Evolutionary conservation across 2,888 invertebrate species (phyloP).

Genomic region (Eretmocerus hayati): DNA sequence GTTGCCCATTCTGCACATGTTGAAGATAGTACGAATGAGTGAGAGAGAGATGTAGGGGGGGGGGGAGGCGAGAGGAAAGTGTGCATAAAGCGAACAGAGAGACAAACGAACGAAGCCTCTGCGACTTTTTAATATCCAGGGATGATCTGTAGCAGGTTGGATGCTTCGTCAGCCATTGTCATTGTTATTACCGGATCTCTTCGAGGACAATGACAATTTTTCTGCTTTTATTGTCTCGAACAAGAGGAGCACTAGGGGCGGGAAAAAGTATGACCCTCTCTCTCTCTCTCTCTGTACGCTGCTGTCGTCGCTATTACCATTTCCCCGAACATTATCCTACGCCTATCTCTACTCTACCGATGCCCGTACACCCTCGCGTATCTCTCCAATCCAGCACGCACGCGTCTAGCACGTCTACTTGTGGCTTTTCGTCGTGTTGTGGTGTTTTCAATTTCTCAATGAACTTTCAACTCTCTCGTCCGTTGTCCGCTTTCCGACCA

Average conservation of each 20-base stretch:
- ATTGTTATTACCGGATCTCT: constrained; percentile 46
- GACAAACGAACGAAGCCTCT: constrained; percentile 20
- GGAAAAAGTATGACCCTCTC: neutral
- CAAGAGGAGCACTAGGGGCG: neutral
- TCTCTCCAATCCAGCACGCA: neutral
- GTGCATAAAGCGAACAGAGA: constrained; percentile 7
- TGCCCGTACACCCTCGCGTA: neutral
- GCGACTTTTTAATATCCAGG: constrained; percentile 48
- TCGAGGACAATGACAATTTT: constrained; percentile 48
- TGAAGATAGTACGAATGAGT: constrained; percentile 5
- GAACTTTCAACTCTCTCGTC: too few relatives aligned
- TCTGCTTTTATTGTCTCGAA: constrained; percentile 43
- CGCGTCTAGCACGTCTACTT: too few relatives aligned
- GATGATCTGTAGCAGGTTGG: constrained; percentile 45
- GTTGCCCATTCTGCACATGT: too few relatives aligned
- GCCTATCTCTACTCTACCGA: neutral
- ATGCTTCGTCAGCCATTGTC: constrained; percentile 47
- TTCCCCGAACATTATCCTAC: constrained; percentile 1
- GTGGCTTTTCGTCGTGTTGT: too few relatives aligned
- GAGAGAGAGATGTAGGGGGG: neutral
- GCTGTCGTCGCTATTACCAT: neutral
- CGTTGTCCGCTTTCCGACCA: too few relatives aligned
- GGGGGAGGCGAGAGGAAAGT: constrained; percentile 1
- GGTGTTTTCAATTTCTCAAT: too few relatives aligned
- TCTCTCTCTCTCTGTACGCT: constrained; percentile 1